phyloP scores from a whole-genome alignment of 2,797 vertebrate genomes.

The Diglossa cyanea region DNA sequence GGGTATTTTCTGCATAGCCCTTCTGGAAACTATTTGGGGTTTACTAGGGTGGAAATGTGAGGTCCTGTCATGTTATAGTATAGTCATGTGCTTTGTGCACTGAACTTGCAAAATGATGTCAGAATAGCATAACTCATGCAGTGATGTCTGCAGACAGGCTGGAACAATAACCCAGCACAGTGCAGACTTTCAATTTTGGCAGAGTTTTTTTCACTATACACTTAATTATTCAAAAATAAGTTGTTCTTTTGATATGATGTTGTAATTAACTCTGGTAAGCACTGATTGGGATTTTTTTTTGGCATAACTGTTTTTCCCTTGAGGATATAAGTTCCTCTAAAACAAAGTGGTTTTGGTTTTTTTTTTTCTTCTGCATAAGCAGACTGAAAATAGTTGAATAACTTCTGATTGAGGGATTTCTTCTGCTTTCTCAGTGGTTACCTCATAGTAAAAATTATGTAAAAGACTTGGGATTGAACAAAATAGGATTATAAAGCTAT shows the following conservation, averaged over 20 bases:
- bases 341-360: neutral
- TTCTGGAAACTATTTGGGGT: slow-evolving; percentile 53
- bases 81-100: slow-evolving; percentile 15
- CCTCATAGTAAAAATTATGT: neutral
- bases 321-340: neutral
- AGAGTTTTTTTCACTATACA: neutral
- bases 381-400: neutral
- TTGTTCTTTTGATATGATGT: neutral
- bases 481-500: neutral
- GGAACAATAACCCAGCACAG: slow-evolving; percentile 25
- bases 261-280: slow-evolving; percentile 12
- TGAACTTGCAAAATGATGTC: slow-evolving; percentile 38
- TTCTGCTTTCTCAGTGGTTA: neutral
- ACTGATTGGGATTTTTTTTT: neutral
- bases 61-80: slow-evolving; percentile 23
- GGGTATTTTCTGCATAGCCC: neutral
- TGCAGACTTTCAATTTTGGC: slow-evolving; percentile 14
- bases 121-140: neutral
- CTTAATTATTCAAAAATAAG: neutral
- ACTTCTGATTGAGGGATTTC: neutral
- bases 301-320: neutral
- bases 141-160: slow-evolving; percentile 23
- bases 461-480: neutral
- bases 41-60: slow-evolving; percentile 45
- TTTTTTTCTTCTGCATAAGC: neutral